A percentile compares a stretch with the other conserved stretches of the same genome.
Conservation (phyloP, 2,113 vertebrate genomes). For the Piprites chloris region DNA sequence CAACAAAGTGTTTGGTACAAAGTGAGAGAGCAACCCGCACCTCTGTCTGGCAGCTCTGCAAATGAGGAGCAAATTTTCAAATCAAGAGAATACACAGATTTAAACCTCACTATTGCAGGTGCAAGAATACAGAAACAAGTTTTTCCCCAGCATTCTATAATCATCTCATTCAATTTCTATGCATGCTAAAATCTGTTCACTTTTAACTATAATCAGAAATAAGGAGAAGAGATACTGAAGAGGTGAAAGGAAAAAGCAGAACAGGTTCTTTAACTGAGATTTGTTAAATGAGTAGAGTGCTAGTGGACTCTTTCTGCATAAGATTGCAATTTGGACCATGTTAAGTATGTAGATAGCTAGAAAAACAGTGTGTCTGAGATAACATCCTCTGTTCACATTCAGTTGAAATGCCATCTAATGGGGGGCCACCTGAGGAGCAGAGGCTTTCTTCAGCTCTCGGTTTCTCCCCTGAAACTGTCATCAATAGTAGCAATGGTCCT, state of each 20-base stretch:
- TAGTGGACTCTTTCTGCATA: background rate
- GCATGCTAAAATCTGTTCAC: background rate
- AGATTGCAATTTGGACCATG: background rate
- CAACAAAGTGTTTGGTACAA: background rate
- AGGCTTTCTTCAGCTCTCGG: background rate
- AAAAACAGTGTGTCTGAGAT: background rate
- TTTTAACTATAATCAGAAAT: background rate
- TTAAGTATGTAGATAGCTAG: background rate
- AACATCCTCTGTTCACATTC: background rate
- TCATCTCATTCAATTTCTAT: background rate
- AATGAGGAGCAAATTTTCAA: background rate
- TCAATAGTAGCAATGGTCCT: rapidly evolving
- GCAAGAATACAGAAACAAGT: background rate
- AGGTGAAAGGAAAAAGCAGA: background rate
- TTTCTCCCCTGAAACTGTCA: background rate
- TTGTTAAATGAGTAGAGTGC: background rate
- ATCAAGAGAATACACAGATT: background rate
- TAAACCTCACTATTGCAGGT: background rate
- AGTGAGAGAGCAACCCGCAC: background rate
- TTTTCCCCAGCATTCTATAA: background rate
- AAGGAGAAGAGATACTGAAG: background rate
- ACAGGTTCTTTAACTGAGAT: background rate
- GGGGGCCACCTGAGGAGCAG: background rate
- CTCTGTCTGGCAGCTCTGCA: background rate
- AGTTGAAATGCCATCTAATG: background rate